Conservation (phyloP, 2,888 invertebrate species). For the Glyphotaelius pellucidus region DNA sequence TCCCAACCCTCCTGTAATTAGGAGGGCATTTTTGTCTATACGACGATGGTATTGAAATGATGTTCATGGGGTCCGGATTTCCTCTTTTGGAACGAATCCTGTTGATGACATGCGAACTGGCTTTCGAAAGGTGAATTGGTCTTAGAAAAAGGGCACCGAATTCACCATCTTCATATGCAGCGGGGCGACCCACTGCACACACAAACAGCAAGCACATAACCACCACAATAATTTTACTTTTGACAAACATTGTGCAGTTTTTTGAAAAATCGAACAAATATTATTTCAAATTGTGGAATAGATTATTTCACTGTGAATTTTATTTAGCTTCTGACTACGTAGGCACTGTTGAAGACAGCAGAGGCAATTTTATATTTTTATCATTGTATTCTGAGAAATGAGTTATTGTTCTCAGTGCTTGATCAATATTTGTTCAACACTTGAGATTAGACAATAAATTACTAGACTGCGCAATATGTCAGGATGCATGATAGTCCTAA, state of each 20-base stretch:
- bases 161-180: neutral
- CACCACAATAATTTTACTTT: neutral
- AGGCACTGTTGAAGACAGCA: neutral
- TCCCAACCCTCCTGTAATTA: neutral
- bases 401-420: neutral
- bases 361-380: neutral
- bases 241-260: neutral
- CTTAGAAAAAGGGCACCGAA: conserved; percentile 20
- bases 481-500: neutral
- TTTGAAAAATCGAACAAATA: neutral
- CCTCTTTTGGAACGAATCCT: conserved; percentile 13
- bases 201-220: neutral
- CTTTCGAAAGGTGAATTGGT: conserved; percentile 29
- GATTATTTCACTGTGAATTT: neutral
- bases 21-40: neutral
- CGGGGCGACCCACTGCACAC: neutral
- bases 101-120: conserved; percentile 16
- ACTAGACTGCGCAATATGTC: neutral
- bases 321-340: neutral
- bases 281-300: neutral
- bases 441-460: neutral
- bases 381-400: neutral
- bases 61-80: neutral
- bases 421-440: neutral
- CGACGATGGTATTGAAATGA: neutral